These are phyloP conservation scores for Urosaurus nigricauda DNA, from an alignment of 2,797 vertebrate genomes.

Conservation along the genomic window DNA sequence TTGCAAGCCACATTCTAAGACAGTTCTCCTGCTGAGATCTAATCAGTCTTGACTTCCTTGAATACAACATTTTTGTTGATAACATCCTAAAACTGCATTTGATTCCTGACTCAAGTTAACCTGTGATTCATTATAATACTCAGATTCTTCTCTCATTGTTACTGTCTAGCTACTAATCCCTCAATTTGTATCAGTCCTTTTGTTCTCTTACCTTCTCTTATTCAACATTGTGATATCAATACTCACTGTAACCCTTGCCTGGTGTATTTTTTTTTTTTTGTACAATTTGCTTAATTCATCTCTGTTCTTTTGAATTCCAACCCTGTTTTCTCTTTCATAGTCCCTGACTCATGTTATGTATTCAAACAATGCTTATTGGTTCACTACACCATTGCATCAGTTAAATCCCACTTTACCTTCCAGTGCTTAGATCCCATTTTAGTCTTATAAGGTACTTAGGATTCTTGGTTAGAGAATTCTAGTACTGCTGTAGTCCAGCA, in stretches of 20 bases:
- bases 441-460: too few species aligned
- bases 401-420: too few species aligned
- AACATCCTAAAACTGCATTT: conserved; percentile 3
- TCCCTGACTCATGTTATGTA: neutral
- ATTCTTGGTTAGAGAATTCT: too few species aligned
- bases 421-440: too few species aligned
- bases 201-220: neutral
- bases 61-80: conserved; percentile 9
- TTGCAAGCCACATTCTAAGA: neutral
- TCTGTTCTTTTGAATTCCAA: neutral
- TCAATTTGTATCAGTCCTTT: neutral
- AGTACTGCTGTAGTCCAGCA: too few species aligned
- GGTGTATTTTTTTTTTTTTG: neutral
- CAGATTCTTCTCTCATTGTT: neutral
- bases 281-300: neutral
- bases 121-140: neutral
- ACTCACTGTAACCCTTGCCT: neutral
- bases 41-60: neutral
- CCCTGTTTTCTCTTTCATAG: neutral
- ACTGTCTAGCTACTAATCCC: neutral
- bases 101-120: conserved; percentile 1
- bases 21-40: neutral
- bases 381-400: too few species aligned
- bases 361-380: too few species aligned
- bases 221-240: neutral